phyloP scores from a whole-genome alignment of 2,113 vertebrate genomes.

The Cygnus atratus region DNA sequence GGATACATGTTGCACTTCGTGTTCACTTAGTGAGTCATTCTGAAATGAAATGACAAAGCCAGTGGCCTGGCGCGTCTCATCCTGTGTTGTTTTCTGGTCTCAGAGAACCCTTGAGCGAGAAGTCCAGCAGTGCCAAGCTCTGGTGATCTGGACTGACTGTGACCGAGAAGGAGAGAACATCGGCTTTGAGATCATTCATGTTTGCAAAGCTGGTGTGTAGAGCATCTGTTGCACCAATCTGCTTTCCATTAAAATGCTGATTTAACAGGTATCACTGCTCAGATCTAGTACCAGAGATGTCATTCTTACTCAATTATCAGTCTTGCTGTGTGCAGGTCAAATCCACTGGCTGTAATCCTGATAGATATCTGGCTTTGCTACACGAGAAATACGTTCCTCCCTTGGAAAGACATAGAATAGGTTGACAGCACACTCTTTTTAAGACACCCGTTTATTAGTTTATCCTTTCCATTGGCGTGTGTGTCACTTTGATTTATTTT shows the following conservation, averaged over 20 bases:
- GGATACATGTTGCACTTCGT: not conserved
- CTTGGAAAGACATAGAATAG: not conserved
- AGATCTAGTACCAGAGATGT: not conserved
- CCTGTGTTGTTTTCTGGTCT: not conserved
- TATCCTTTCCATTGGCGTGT: not conserved
- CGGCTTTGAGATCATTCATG: conserved; percentile 93
- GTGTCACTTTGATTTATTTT: not conserved
- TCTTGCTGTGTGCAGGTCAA: not conserved
- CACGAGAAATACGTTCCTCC: not conserved
- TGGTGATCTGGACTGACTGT: conserved; percentile 97
- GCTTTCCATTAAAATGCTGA: not conserved
- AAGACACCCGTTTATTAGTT: not conserved
- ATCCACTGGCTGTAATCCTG: not conserved
- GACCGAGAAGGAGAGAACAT: conserved; percentile 98
- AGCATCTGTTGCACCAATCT: not conserved
- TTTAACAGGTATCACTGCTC: not conserved
- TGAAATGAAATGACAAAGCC: not conserved
- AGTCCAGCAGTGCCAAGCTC: conserved; percentile 85
- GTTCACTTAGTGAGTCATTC: conserved; percentile 23
- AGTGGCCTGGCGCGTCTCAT: not conserved
- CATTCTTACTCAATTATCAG: not conserved
- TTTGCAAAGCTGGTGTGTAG: conserved; percentile 92
- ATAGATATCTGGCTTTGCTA: not conserved
- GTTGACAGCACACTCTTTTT: rapidly evolving
- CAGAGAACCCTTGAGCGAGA: conserved; percentile 92